Base-by-base conservation (phyloP, 2,888 invertebrate genomes). In the Caenorhabditis panamensis region DNA sequence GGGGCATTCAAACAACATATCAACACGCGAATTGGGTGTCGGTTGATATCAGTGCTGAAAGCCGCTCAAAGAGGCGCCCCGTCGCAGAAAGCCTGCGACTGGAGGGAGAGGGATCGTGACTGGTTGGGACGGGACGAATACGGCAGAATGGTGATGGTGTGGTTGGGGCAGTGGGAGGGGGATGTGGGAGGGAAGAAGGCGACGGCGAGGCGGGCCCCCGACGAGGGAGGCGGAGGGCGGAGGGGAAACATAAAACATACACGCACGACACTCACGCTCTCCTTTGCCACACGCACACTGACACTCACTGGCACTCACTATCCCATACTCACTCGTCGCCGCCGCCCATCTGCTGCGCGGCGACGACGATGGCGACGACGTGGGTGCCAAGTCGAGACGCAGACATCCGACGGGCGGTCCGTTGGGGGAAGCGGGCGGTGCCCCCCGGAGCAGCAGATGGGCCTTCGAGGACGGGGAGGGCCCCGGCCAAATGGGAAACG, bases 1-100 rank as follows among this genome's bases (percentile, higher is more conserved):
- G 72, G 63, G 72, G 64, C 72, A 72, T 72, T 72, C 72, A 72
- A 72, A 73, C 72, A 72, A 72, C 72, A 72, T 72, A 72, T 72
- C 72, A 72, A 72, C 72, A 16, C 62, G 62, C 22, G 16, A 20
- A 13, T 31, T 18, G 16, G 20, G 11, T 9, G 5, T 58, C 72
- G 63, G 72, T 72, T 63, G 72, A 72, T 72, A 72, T 49, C 22
- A 56, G 18, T 20, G 72, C 58, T 72, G 72, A 72, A 63, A 56
- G 58, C 63, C 72, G 72, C 72, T 72, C 37, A 64, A 63, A 62
- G 16, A 9, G 49, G 72, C 41, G 62, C 62, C 56, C 62, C 9
- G 4, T 4, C 1, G 24, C 44, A 13, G 24, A 20, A 28, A 28
- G 44, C 37, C 37, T 5, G 41, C 22, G 51, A 20, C 1, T 5